Percentiles rank a stretch among this genome's conserved stretches.
Evolutionary conservation across 2,797 vertebrate genomes (phyloP).

Genomic region (Hydrophis major): DNA sequence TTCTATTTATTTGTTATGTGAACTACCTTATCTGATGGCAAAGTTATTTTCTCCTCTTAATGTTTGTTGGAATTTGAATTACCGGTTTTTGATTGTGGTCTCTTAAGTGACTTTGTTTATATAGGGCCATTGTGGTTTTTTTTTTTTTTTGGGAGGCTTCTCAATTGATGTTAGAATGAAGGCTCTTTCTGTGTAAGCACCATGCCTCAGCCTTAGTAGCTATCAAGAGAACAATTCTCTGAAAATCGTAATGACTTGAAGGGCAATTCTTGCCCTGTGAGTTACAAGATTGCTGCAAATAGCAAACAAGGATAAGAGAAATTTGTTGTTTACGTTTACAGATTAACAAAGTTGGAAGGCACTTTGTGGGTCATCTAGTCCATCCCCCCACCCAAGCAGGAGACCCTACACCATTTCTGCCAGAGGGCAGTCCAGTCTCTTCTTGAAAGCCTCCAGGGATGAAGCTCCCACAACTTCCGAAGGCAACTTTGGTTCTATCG

Average conservation of each 20-base stretch:
- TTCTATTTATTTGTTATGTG: constrained; percentile 50
- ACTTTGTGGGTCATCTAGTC: too few relatives aligned
- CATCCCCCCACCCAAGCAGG: too few relatives aligned
- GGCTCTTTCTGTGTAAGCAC: rapidly evolving
- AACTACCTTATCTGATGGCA: constrained; percentile 40
- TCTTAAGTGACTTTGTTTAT: constrained; percentile 33
- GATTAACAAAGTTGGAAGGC: too few relatives aligned
- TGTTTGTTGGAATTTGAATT: neutral
- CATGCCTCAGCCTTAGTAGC: neutral
- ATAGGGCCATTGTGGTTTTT: neutral
- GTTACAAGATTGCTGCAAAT: constrained; percentile 33
- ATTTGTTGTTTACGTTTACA: neutral
- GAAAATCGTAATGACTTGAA: constrained; percentile 33
- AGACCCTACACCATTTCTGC: too few relatives aligned
- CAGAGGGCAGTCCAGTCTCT: too few relatives aligned
- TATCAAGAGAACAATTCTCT: constrained; percentile 31
- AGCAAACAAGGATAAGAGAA: constrained; percentile 24
- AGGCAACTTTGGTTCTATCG: too few relatives aligned
- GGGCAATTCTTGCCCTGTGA: constrained; percentile 18
- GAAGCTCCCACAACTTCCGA: too few relatives aligned
- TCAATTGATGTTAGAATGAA: neutral
- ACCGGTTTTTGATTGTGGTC: constrained; percentile 14
- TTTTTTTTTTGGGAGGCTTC: neutral
- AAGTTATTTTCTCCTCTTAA: constrained; percentile 25
- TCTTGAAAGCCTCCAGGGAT: too few relatives aligned